Percentiles rank a stretch among this genome's conserved stretches.
Conservation (phyloP, 2,797 vertebrate species). For the Hephaestus fuliginosus region DNA sequence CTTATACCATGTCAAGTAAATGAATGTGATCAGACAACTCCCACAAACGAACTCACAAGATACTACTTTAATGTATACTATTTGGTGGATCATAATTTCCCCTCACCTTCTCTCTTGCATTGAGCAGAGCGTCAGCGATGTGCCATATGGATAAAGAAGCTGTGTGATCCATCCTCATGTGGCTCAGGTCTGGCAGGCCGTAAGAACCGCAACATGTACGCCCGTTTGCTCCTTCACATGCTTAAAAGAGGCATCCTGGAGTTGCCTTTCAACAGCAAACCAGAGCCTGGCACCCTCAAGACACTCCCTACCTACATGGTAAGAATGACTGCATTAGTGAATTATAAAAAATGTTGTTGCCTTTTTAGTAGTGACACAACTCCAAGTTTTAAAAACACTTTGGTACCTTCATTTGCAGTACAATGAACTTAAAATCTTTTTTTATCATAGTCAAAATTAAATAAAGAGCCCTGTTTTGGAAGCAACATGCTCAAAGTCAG, state of each 20-base stretch:
- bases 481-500: not conserved
- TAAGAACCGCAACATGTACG: conserved; percentile 92
- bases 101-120: not conserved
- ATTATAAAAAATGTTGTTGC: not conserved
- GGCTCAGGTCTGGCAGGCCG: conserved; percentile 86
- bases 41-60: not conserved
- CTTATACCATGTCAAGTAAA: not conserved
- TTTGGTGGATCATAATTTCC: not conserved
- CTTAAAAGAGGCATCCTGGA: conserved; percentile 90
- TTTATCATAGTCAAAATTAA: not conserved
- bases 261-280: conserved; percentile 90
- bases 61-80: not conserved
- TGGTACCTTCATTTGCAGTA: not conserved
- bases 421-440: not conserved
- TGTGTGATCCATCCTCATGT: conserved; percentile 89
- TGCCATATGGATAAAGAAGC: conserved; percentile 95
- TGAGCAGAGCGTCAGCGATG: conserved; percentile 90
- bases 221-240: conserved; percentile 93
- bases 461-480: not conserved
- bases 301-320: conserved; percentile 93
- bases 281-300: conserved; percentile 89
- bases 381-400: not conserved
- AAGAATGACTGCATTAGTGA: conserved; percentile 22
- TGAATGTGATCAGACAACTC: not conserved
- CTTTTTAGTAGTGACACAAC: not conserved